Conservation (phyloP, 2,888 invertebrate species). For the Sicus ferrugineus region DNA sequence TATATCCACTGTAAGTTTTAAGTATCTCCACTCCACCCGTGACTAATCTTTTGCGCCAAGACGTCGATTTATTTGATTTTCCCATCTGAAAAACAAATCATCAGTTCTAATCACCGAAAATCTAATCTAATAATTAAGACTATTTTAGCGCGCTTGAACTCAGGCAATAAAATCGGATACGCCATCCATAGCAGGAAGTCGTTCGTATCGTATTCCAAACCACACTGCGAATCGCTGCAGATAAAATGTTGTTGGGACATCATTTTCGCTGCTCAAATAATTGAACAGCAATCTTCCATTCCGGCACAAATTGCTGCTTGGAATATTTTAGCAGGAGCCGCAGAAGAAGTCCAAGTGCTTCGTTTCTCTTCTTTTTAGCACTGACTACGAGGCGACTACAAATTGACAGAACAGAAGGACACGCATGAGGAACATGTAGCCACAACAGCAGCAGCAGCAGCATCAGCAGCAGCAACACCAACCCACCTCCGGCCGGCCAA, state of each 20-base stretch:
- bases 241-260: conserved; percentile 45
- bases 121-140: conserved; percentile 10
- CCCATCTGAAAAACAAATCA: too few species aligned
- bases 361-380: background rate
- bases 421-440: conserved; percentile 11
- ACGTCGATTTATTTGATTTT: too few species aligned
- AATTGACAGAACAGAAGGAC: conserved; percentile 30
- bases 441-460: background rate
- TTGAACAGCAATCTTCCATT: conserved; percentile 61
- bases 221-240: background rate
- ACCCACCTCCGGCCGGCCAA: conserved; percentile 7
- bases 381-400: conserved; percentile 6
- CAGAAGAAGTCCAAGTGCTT: background rate
- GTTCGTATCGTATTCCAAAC: conserved; percentile 22
- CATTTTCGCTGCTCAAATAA: conserved; percentile 59
- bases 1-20: too few species aligned
- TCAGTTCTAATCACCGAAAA: background rate
- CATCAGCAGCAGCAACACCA: conserved; percentile 6
- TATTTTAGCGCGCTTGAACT: conserved; percentile 38
- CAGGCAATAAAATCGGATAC: conserved; percentile 11
- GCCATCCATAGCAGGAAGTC: conserved; percentile 9
- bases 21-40: too few species aligned
- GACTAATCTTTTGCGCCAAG: too few species aligned
- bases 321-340: conserved; percentile 34
- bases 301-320: conserved; percentile 43